Conservation (phyloP, 2,113 vertebrate species). For the Alces alces region DNA sequence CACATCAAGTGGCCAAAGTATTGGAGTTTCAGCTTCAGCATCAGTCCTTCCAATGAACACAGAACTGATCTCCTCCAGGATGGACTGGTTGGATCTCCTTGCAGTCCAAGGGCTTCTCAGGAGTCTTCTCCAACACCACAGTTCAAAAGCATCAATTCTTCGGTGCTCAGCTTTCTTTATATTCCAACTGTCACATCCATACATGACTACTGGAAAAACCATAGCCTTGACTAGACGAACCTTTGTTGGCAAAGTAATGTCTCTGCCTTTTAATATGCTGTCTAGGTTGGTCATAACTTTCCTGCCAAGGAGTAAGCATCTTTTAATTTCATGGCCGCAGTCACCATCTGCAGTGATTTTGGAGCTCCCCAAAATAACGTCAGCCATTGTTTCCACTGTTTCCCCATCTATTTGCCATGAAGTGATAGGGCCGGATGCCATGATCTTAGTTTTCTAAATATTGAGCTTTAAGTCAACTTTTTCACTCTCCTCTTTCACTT, state of each 20-base stretch:
- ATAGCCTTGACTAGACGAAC: not conserved
- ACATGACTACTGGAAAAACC: not conserved
- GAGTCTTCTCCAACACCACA: not conserved
- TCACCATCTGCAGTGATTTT: not conserved
- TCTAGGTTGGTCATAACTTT: not conserved
- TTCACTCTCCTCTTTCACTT: not conserved
- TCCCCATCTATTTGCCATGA: not conserved
- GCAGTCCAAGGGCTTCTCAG: not conserved
- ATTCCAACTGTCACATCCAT: not conserved
- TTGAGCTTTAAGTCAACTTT: not conserved
- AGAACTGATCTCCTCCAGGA: not conserved
- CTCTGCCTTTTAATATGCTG: not conserved
- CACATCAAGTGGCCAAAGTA: not conserved
- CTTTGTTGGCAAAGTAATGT: not conserved
- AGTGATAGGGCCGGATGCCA: not conserved
- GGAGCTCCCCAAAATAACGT: fast-evolving
- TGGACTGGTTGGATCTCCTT: not conserved
- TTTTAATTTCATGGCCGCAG: not conserved
- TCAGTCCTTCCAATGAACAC: not conserved
- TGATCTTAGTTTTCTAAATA: not conserved
- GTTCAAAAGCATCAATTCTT: not conserved
- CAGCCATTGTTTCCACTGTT: not conserved
- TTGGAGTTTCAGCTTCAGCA: not conserved
- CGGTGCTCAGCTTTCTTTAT: fast-evolving
- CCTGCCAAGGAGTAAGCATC: not conserved